These are phyloP conservation scores for Prietella phreatophila DNA, from an alignment of 2,113 vertebrate genomes.

Conservation along the genomic window DNA sequence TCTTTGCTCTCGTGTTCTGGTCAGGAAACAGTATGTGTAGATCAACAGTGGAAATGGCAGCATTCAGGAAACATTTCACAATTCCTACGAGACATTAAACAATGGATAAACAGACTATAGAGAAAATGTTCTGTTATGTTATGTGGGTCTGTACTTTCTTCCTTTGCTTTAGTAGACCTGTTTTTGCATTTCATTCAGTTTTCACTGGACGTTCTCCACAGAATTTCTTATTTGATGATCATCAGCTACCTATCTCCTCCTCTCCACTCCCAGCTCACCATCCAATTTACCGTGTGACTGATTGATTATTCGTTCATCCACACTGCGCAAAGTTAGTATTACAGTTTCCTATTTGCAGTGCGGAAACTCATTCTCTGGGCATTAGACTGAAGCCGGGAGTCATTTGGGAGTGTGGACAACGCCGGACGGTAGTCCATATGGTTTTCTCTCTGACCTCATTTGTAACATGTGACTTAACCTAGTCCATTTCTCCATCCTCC, in stretches of 20 bases:
- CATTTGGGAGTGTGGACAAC: conserved; percentile 23
- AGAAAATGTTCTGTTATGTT: not conserved
- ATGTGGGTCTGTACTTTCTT: not conserved
- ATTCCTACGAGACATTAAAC: not conserved
- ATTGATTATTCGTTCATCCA: conserved; percentile 70
- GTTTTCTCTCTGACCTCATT: not conserved
- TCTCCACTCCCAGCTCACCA: not conserved
- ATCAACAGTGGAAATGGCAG: not conserved
- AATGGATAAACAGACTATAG: not conserved
- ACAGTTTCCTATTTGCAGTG: conserved; percentile 59
- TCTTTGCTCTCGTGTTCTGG: not conserved
- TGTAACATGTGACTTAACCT: conserved; percentile 10
- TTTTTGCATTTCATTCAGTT: not conserved
- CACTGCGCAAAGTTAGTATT: conserved; percentile 65
- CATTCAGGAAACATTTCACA: not conserved
- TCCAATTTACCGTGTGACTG: conserved; percentile 65
- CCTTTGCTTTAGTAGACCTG: not conserved
- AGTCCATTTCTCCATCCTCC: not conserved
- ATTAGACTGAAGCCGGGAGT: conserved; percentile 62
- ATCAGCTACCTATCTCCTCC: conserved; percentile 51
- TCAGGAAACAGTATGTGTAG: not conserved
- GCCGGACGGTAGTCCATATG: not conserved
- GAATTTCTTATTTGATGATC: conserved; percentile 48
- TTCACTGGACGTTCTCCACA: conserved; percentile 22
- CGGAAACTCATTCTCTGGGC: conserved; percentile 58